Conservation (phyloP, 1,140 invertebrate species). For the Apocrypta bakeri region DNA sequence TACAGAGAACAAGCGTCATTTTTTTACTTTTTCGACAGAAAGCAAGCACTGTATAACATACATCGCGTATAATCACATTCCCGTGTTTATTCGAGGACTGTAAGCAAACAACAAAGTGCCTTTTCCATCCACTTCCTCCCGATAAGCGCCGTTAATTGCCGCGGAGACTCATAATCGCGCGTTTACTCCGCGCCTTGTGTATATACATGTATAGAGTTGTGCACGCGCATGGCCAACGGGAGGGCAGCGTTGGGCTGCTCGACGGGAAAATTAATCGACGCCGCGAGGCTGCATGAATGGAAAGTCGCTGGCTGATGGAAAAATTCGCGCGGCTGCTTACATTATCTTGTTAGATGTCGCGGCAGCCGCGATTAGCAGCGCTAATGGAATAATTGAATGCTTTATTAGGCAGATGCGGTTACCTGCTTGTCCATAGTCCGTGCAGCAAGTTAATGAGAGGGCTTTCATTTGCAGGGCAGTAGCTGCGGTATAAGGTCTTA, state of each 20-base stretch:
- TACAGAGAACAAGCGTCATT: too few relatives aligned
- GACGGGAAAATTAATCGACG: slow-evolving; percentile 28
- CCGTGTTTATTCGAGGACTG: neutral
- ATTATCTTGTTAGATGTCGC: slow-evolving; percentile 34
- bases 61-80: neutral
- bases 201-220: too few relatives aligned
- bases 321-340: slow-evolving; percentile 22
- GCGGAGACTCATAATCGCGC: neutral
- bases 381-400: slow-evolving; percentile 38
- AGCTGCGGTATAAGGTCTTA: too few relatives aligned
- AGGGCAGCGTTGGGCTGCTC: neutral
- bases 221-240: too few relatives aligned
- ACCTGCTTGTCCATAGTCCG: neutral
- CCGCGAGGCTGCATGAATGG: neutral
- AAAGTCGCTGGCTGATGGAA: slow-evolving; percentile 2
- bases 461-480: too few relatives aligned
- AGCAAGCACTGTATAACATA: too few relatives aligned
- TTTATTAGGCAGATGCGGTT: slow-evolving; percentile 32
- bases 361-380: slow-evolving; percentile 12
- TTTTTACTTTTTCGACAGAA: too few relatives aligned
- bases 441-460: neutral
- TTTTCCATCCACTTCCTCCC: neutral
- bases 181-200: neutral
- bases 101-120: neutral
- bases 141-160: neutral